These are phyloP conservation scores for Paracanthobrama guichenoti DNA, from an alignment of 2,113 vertebrate species.

Conservation along the genomic window DNA sequence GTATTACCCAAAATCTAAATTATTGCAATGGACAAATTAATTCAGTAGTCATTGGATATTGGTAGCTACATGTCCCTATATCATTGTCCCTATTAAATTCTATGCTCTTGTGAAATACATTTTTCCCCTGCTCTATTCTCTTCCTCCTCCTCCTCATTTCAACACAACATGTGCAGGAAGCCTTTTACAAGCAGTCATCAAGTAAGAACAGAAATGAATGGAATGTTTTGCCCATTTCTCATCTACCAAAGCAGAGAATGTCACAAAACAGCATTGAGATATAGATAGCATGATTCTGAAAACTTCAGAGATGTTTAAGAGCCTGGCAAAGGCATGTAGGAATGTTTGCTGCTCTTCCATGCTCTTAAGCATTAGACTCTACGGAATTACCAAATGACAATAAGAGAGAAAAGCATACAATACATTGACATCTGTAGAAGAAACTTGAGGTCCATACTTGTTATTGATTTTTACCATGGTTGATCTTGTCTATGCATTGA, in stretches of 20 bases:
- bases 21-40: too few species aligned
- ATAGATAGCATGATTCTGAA: constrained; percentile 41
- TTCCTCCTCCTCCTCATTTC: constrained; percentile 25
- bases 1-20: too few species aligned
- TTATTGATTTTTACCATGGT: not conserved
- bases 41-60: too few species aligned
- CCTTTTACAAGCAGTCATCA: constrained; percentile 43
- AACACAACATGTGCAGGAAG: constrained; percentile 34
- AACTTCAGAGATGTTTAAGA: constrained; percentile 31
- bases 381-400: not conserved
- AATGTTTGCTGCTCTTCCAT: not conserved
- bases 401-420: not conserved
- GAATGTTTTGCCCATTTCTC: constrained; percentile 28
- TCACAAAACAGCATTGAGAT: constrained; percentile 37
- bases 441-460: not conserved
- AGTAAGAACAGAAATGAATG: constrained; percentile 39
- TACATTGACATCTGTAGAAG: not conserved
- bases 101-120: constrained; percentile 30
- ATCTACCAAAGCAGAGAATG: constrained; percentile 36
- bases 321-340: not conserved
- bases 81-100: too few species aligned
- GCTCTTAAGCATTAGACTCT: not conserved
- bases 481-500: not conserved
- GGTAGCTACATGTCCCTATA: too few species aligned
- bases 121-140: constrained; percentile 17